Evolutionary conservation across 2,113 vertebrate genomes (phyloP).

Genomic region (Neofelis nebulosa): DNA sequence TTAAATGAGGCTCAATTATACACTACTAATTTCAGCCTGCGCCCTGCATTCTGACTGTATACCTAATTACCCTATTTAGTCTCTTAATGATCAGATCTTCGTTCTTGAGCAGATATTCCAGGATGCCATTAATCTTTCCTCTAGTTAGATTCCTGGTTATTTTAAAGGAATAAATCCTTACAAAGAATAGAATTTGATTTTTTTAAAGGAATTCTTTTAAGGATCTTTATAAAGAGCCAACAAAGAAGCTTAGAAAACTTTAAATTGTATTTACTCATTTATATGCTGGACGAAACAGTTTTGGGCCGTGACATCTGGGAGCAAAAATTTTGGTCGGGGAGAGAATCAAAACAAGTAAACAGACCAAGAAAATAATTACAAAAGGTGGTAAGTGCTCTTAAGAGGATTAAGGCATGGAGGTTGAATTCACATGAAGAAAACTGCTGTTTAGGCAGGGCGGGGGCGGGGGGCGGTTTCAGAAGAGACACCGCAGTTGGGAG

Average conservation of each 20-base stretch:
- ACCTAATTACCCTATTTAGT: slow-evolving; percentile 75
- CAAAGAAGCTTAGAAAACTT: background rate
- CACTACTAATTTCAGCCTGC: slow-evolving; percentile 62
- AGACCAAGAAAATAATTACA: background rate
- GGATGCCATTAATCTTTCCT: slow-evolving; percentile 68
- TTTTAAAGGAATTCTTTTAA: slow-evolving; percentile 25
- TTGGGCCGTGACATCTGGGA: background rate
- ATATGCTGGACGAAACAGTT: background rate
- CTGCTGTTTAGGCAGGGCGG: accelerated
- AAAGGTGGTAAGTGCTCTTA: too few species aligned
- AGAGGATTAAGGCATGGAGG: background rate
- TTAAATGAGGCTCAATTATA: slow-evolving; percentile 74
- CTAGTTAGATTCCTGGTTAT: slow-evolving; percentile 63
- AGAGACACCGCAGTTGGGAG: accelerated
- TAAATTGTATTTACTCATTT: background rate
- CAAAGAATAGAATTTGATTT: slow-evolving; percentile 1
- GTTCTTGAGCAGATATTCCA: slow-evolving; percentile 13
- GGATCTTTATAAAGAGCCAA: background rate
- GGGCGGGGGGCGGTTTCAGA: too few species aligned
- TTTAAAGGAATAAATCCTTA: slow-evolving; percentile 48
- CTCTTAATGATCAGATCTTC: slow-evolving; percentile 69
- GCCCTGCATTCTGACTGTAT: slow-evolving; percentile 37
- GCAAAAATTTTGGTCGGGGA: background rate
- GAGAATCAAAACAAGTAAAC: background rate
- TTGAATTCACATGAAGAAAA: background rate